Evolutionary conservation across 2,797 vertebrate species (phyloP).

Genomic region (Clarias pachynema): DNA sequence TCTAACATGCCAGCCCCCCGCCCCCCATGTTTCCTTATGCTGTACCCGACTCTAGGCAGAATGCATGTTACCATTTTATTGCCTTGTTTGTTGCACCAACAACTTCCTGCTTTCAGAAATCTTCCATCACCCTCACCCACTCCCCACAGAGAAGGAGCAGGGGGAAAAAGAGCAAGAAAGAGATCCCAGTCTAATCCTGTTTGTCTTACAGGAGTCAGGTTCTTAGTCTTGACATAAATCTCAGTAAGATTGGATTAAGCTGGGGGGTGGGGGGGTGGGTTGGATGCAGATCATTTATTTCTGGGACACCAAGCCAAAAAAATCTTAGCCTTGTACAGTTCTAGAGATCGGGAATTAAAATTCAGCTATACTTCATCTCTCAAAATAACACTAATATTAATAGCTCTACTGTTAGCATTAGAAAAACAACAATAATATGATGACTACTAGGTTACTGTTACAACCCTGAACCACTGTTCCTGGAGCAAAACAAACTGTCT

Average conservation of each 20-base stretch:
- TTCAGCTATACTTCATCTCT: not conserved
- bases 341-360: not conserved
- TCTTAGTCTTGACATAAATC: conserved; percentile 72
- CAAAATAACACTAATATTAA: not conserved
- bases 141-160: conserved; percentile 48
- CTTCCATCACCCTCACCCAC: conserved; percentile 46
- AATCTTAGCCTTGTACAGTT: conserved; percentile 19
- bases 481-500: not conserved
- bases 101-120: conserved; percentile 62
- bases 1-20: not conserved
- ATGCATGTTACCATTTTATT: conserved; percentile 58
- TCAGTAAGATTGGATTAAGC: conserved; percentile 68
- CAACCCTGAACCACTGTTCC: not conserved
- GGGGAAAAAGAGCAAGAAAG: conserved; percentile 42
- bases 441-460: not conserved
- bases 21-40: not conserved
- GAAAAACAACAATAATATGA: not conserved
- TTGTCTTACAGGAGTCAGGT: conserved; percentile 70
- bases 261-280: not conserved
- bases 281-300: conserved; percentile 57
- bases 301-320: conserved; percentile 40
- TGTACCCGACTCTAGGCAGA: conserved; percentile 41
- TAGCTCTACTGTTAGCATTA: not conserved
- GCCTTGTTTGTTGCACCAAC: conserved; percentile 61
- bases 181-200: conserved; percentile 73